phyloP scores from a whole-genome alignment of 2,113 vertebrate species.

The human (Homo sapiens) region GRCh38 chr16:22194501-22195000 shows the following conservation, averaged over 20 bases:
- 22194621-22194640: too few species aligned
- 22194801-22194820: background rate
- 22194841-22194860: too few species aligned
- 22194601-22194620: too few species aligned
- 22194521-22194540: too few species aligned
- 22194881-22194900: background rate
- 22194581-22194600: too few species aligned
- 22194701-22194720: background rate
- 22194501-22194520: too few species aligned
- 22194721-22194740: background rate
- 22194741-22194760: background rate
- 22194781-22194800: background rate
- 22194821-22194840: background rate
- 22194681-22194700: background rate
- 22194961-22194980: background rate
- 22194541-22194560: too few species aligned
- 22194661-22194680: background rate
- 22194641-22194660: background rate
- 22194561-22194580: too few species aligned
- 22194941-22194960: background rate
- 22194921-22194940: background rate
- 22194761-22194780: too few species aligned
- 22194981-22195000: too few species aligned
- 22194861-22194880: background rate
- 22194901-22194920: background rate